Conservation (phyloP, 64 coral and sea anemone species). For the Stichodactyla mertensii region DNA sequence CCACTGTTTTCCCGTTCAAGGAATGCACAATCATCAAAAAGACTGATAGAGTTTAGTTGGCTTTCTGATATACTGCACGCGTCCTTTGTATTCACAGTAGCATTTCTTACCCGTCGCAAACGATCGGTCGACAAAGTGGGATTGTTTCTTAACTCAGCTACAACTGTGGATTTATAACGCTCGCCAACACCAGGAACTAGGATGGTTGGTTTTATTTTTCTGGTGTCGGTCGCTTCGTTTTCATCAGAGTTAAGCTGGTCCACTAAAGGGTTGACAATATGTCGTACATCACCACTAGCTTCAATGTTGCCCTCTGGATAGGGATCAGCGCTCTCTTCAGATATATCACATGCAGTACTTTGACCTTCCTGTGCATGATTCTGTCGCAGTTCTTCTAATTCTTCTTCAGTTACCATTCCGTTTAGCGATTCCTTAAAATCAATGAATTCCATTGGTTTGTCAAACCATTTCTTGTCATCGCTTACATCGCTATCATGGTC, state of each 20-base stretch:
- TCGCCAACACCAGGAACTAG: conserved; percentile 30
- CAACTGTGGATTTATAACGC: conserved; percentile 23
- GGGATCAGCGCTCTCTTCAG: too few species aligned
- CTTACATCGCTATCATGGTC: too few species aligned
- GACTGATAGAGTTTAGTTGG: too few species aligned
- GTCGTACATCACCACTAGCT: not conserved
- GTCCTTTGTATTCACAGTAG: too few species aligned
- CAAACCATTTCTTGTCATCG: conserved; percentile 41
- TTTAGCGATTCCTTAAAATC: conserved; percentile 35
- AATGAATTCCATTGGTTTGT: conserved; percentile 28
- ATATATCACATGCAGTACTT: too few species aligned
- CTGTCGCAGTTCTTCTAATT: conserved; percentile 28
- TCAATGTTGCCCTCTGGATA: too few species aligned
- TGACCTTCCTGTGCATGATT: conserved; percentile 28
- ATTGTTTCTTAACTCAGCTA: conserved; percentile 48
- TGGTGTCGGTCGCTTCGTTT: not conserved
- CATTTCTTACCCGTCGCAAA: too few species aligned
- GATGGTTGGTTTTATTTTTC: conserved; percentile 27
- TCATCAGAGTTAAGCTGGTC: not conserved
- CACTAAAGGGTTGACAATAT: not conserved
- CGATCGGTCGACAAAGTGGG: too few species aligned
- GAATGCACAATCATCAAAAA: too few species aligned
- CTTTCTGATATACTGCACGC: too few species aligned
- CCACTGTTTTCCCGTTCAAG: too few species aligned
- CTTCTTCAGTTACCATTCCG: conserved; percentile 50